Percentiles rank a stretch among this genome's conserved stretches.
These are phyloP conservation scores for Zaprionus tsacasi DNA, from an alignment of 1,140 invertebrate genomes.

Conservation along the genomic window DNA sequence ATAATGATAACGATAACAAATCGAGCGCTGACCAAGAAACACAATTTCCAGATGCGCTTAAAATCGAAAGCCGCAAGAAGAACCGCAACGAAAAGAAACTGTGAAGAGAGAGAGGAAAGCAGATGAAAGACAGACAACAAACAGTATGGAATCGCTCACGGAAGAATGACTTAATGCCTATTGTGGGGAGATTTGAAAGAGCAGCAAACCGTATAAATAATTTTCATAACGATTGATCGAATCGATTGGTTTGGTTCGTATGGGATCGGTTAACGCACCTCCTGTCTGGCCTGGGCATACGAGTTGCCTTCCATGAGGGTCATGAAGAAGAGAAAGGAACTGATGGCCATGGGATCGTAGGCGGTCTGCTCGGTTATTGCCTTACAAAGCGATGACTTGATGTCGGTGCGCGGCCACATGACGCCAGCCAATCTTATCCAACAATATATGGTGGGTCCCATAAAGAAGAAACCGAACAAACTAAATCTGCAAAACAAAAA, in stretches of 20 bases:
- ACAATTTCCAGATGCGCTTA: conserved; percentile 47
- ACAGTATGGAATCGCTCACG: not conserved
- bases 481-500: conserved; percentile 85
- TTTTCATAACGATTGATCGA: not conserved
- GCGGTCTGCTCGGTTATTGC: conserved; percentile 88
- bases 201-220: conserved; percentile 9
- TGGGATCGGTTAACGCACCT: conserved; percentile 84
- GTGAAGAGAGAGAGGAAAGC: conserved; percentile 7
- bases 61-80: conserved; percentile 19
- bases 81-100: conserved; percentile 13
- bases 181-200: conserved; percentile 1
- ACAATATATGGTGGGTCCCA: conserved; percentile 87
- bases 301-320: conserved; percentile 87
- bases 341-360: conserved; percentile 88
- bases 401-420: conserved; percentile 86
- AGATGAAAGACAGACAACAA: conserved; percentile 14
- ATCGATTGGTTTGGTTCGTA: not conserved
- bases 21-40: conserved; percentile 45
- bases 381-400: conserved; percentile 87
- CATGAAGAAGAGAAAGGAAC: conserved; percentile 88
- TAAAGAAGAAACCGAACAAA: conserved; percentile 87
- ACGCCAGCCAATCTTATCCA: conserved; percentile 86
- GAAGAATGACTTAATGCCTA: conserved; percentile 10
- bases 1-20: conserved; percentile 46
- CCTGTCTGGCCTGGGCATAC: conserved; percentile 85